phyloP scores from a whole-genome alignment of 1,140 invertebrate species.

The Phortica variegata region DNA sequence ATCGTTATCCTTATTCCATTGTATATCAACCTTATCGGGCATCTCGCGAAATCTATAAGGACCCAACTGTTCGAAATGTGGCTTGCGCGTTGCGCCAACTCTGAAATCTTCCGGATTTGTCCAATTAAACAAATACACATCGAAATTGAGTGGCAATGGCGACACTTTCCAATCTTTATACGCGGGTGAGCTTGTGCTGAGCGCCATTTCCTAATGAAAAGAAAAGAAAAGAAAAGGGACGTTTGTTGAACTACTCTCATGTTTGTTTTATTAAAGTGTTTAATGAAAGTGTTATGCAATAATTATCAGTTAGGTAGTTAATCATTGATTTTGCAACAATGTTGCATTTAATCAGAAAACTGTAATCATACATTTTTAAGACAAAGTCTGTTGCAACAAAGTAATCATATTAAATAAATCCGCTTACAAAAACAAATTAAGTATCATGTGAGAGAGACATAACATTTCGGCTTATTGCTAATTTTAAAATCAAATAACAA shows the following conservation, averaged over 20 bases:
- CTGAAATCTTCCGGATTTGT: constrained; percentile 70
- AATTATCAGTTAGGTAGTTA: too few species aligned
- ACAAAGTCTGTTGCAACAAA: too few species aligned
- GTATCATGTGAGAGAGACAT: too few species aligned
- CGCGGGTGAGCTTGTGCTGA: constrained; percentile 64
- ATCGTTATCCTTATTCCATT: constrained; percentile 70
- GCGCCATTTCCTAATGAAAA: constrained; percentile 64
- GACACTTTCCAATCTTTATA: constrained; percentile 72
- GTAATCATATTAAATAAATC: too few species aligned
- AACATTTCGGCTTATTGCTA: too few species aligned
- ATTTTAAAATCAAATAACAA: too few species aligned
- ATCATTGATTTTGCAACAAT: too few species aligned
- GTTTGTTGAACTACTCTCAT: neutral
- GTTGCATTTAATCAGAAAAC: too few species aligned
- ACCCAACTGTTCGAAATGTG: constrained; percentile 68
- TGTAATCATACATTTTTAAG: too few species aligned
- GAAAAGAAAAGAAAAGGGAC: constrained; percentile 9
- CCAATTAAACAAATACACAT: constrained; percentile 81
- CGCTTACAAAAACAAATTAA: too few species aligned
- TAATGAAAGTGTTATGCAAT: too few species aligned
- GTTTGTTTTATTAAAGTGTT: constrained; percentile 2
- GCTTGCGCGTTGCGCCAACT: constrained; percentile 59
- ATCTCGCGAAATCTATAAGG: constrained; percentile 76
- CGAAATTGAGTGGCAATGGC: constrained; percentile 73
- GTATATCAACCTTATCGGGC: constrained; percentile 70